A percentile compares a stretch with the other conserved stretches of the same genome.
Conservation (phyloP, 2,888 invertebrate genomes). For the Drosophila recens region DNA sequence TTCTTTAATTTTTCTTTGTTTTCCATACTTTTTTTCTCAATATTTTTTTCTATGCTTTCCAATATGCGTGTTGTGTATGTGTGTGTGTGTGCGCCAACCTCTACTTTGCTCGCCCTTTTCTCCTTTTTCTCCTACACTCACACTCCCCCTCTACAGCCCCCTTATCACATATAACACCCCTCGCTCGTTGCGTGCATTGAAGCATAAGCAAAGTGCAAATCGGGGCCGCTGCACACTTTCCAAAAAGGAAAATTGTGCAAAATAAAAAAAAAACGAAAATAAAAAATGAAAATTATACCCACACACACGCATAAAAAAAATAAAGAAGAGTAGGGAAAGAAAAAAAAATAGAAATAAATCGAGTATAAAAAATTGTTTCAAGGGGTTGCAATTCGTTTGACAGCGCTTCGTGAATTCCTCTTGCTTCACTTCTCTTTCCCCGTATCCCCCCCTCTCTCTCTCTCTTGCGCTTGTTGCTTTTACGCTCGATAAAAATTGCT, state of each 20-base stretch:
- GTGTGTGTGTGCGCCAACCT: slow-evolving; percentile 10
- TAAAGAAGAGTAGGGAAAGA: background rate
- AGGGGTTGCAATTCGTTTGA: slow-evolving; percentile 74
- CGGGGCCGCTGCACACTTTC: slow-evolving; percentile 41
- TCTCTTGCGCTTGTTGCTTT: slow-evolving; percentile 63
- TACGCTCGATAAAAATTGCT: slow-evolving; percentile 68
- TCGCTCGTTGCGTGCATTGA: slow-evolving; percentile 53
- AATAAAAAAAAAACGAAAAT: slow-evolving; percentile 21
- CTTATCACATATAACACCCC: background rate
- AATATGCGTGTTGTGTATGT: slow-evolving; percentile 1
- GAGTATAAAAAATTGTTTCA: slow-evolving; percentile 76
- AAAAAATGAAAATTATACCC: slow-evolving; percentile 18
- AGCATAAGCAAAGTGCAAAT: slow-evolving; percentile 61
- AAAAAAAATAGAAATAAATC: slow-evolving; percentile 68
- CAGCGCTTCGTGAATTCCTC: slow-evolving; percentile 52
- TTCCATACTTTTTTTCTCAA: slow-evolving; percentile 5
- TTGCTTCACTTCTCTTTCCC: slow-evolving; percentile 15
- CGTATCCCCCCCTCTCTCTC: background rate
- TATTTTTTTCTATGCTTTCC: background rate
- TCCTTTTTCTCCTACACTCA: background rate
- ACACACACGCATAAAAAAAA: slow-evolving; percentile 16
- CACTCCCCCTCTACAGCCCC: background rate
- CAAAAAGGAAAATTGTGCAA: slow-evolving; percentile 54
- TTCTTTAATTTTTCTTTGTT: background rate
- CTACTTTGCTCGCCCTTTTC: slow-evolving; percentile 16